These are phyloP conservation scores for Heliconius hortense DNA, from an alignment of 2,888 invertebrate genomes.

Conservation along the genomic window DNA sequence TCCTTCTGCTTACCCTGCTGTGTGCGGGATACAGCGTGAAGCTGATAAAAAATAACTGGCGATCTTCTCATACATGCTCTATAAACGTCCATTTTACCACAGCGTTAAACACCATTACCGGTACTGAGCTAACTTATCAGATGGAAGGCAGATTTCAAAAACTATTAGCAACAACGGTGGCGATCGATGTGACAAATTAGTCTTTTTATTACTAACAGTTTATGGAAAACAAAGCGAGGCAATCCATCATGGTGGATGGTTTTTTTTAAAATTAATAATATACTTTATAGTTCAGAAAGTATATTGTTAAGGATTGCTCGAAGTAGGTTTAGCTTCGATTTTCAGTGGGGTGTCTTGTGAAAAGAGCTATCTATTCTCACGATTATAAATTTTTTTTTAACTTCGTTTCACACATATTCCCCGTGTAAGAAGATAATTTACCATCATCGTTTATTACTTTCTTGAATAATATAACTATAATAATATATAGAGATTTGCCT, in stretches of 20 bases:
- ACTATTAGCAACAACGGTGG: conserved; percentile 50
- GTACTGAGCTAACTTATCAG: conserved; percentile 47
- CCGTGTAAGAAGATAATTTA: no score
- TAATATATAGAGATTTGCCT: no score
- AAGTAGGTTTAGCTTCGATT: background rate
- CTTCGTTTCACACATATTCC: no score
- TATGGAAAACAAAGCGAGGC: conserved; percentile 59
- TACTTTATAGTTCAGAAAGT: background rate
- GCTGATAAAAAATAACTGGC: background rate
- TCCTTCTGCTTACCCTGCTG: no score
- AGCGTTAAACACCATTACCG: background rate
- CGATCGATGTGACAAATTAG: conserved; percentile 59
- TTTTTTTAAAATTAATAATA: conserved; percentile 20
- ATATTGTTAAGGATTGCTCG: background rate
- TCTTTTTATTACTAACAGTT: conserved; percentile 52
- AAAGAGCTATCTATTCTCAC: background rate
- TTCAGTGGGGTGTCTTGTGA: background rate
- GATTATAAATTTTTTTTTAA: no score
- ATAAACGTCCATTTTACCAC: background rate
- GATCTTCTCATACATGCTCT: background rate
- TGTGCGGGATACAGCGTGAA: no score
- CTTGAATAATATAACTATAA: no score
- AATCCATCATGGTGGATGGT: conserved; percentile 48
- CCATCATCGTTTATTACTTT: no score
- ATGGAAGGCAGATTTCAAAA: conserved; percentile 53